These are phyloP conservation scores for Samia ricini DNA, from an alignment of 1,140 invertebrate species.

Conservation along the genomic window DNA sequence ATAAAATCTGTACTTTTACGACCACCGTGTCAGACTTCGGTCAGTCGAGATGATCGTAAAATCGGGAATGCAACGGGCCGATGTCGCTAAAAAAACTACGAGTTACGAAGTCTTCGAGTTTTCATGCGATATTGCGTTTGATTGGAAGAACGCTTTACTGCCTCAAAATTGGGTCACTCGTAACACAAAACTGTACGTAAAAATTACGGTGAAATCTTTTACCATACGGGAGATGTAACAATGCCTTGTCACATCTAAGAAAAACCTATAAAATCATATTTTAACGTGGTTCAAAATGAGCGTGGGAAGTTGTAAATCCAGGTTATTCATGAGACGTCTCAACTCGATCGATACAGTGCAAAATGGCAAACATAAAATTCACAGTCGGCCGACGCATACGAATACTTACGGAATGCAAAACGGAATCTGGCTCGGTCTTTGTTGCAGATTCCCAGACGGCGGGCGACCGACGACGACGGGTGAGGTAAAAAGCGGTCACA, in stretches of 20 bases:
- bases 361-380: conserved; percentile 58
- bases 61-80: conserved; percentile 65
- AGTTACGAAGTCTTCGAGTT: conserved; percentile 30
- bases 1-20: conserved; percentile 75
- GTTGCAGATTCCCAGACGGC: conserved; percentile 75
- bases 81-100: conserved; percentile 56
- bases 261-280: not conserved
- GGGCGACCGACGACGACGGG: conserved; percentile 34
- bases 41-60: conserved; percentile 68
- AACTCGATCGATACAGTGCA: conserved; percentile 50
- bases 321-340: conserved; percentile 13
- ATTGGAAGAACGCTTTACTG: conserved; percentile 60
- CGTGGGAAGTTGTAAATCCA: conserved; percentile 8
- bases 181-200: conserved; percentile 25
- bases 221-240: not conserved
- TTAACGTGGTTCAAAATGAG: not conserved
- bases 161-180: conserved; percentile 59
- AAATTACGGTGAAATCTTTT: not conserved
- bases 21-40: conserved; percentile 62
- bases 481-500: conserved; percentile 69
- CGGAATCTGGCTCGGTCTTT: conserved; percentile 64
- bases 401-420: conserved; percentile 69
- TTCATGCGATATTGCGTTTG: conserved; percentile 41
- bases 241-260: not conserved
- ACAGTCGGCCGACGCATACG: conserved; percentile 48